Evolutionary conservation across 1,140 invertebrate genomes (phyloP).

Genomic region (Nasonia vitripennis): DNA sequence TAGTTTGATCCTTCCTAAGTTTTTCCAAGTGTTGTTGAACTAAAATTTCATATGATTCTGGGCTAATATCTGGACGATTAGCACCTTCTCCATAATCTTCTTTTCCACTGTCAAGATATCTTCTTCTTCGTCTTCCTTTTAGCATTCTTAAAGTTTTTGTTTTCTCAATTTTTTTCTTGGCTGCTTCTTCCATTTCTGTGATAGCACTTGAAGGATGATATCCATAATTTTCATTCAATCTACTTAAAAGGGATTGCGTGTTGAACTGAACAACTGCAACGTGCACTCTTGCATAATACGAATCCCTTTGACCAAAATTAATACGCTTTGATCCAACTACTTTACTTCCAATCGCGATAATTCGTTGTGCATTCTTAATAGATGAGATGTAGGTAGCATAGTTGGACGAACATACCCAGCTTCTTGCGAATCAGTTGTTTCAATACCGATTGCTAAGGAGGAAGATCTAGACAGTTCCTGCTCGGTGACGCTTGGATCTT

Average conservation of each 20-base stretch:
- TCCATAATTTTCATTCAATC: conserved; percentile 3
- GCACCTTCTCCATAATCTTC: conserved; percentile 32
- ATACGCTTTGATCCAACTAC: conserved; percentile 61
- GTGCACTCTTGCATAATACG: conserved; percentile 60
- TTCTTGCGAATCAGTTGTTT: too few species aligned
- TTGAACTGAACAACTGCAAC: conserved; percentile 60
- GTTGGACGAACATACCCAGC: too few species aligned
- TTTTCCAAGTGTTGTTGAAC: conserved; percentile 7
- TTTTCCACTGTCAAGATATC: not conserved
- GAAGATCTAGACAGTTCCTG: too few species aligned
- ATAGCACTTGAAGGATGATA: not conserved
- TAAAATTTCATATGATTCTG: conserved; percentile 2
- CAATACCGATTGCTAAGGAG: too few species aligned
- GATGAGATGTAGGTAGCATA: too few species aligned
- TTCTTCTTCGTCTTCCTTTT: not conserved
- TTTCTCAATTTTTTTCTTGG: not conserved
- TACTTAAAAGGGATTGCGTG: conserved; percentile 27
- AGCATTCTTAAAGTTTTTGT: not conserved
- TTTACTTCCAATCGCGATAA: not conserved
- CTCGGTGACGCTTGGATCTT: too few species aligned
- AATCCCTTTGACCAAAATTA: conserved; percentile 56
- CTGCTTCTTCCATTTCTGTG: not conserved
- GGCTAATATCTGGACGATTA: conserved; percentile 33
- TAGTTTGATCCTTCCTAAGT: conserved; percentile 21
- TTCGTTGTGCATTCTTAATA: too few species aligned